A percentile compares a stretch with the other conserved stretches of the same genome.
Conservation (phyloP, 2,113 vertebrate species). For the Gopherus evgoodei region DNA sequence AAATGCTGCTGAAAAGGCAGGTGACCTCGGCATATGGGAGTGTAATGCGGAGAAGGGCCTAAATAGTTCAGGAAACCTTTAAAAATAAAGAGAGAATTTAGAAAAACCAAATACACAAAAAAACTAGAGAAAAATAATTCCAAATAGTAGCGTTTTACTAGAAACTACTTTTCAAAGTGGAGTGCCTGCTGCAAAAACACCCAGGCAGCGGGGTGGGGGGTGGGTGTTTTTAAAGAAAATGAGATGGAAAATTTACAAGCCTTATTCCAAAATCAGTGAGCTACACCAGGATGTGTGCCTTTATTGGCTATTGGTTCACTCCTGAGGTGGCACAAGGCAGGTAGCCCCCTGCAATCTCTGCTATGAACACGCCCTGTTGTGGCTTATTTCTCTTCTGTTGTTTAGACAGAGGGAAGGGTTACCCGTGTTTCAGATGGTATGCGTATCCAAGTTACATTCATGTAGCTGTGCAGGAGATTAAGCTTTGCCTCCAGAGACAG, state of each 20-base stretch:
- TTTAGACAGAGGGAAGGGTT: neutral
- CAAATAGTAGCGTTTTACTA: neutral
- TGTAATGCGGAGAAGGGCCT: neutral
- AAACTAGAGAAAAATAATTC: neutral
- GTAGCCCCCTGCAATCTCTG: neutral
- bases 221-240: neutral
- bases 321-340: neutral
- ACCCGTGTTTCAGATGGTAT: conserved; percentile 99
- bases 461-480: conserved; percentile 98
- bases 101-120: neutral
- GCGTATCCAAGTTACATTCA: conserved; percentile 99
- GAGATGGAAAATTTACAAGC: neutral
- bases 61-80: neutral
- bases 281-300: neutral
- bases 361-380: neutral
- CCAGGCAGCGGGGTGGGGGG: neutral
- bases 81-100: neutral
- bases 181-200: neutral
- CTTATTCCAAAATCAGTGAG: neutral
- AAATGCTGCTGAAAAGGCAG: neutral
- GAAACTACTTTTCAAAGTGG: neutral
- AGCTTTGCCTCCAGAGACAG: conserved; percentile 98
- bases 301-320: neutral
- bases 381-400: neutral
- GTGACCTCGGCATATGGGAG: neutral